Percentiles rank a stretch among this genome's conserved stretches.
Evolutionary conservation across 2,797 vertebrate genomes (phyloP).

Genomic region (Mormyrops attenuatus): DNA sequence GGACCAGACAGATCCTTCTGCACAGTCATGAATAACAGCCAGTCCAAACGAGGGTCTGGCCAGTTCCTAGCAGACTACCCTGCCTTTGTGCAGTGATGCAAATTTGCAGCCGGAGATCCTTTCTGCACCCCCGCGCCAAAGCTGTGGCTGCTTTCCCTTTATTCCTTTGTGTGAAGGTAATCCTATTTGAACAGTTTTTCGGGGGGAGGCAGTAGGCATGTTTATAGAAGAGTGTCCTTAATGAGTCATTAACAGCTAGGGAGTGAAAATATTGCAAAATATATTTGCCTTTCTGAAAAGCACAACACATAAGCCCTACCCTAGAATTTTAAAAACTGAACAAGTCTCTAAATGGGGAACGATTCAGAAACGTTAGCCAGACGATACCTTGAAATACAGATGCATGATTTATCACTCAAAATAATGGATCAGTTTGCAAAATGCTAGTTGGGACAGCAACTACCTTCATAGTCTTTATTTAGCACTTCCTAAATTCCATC

Average conservation of each 20-base stretch:
- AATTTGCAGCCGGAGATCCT: not conserved
- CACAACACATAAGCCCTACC: not conserved
- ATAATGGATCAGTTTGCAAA: not conserved
- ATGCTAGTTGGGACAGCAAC: not conserved
- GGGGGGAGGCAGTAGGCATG: not conserved
- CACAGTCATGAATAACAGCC: not conserved
- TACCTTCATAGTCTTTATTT: not conserved
- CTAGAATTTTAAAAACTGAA: not conserved
- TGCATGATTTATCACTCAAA: not conserved
- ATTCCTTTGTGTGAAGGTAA: slow-evolving; percentile 15
- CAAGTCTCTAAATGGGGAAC: not conserved
- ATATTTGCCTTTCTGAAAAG: not conserved
- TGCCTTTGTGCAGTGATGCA: not conserved
- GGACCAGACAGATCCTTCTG: not conserved
- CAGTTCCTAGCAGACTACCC: not conserved
- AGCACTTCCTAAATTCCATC: not conserved
- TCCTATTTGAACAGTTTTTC: slow-evolving; percentile 6
- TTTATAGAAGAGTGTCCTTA: slow-evolving; percentile 22
- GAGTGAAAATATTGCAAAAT: not conserved
- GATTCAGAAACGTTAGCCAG: not conserved
- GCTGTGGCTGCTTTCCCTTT: not conserved
- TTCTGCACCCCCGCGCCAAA: not conserved
- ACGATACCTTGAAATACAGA: not conserved
- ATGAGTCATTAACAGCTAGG: slow-evolving; percentile 18
- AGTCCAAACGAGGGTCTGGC: not conserved